Conservation (phyloP, 2,888 invertebrate species). For the Archips xylosteana region DNA sequence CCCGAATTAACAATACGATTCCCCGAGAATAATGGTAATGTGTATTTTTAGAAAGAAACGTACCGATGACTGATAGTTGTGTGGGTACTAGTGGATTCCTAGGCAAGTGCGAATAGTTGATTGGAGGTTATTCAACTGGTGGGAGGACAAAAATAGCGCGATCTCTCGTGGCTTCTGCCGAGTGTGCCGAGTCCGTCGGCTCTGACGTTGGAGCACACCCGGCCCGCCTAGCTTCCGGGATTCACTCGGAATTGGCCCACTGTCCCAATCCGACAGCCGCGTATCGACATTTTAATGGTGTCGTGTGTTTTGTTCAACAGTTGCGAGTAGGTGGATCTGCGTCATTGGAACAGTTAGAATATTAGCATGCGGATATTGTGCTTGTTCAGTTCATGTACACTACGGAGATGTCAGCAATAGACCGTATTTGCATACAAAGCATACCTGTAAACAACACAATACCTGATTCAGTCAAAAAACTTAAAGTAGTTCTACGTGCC, state of each 20-base stretch:
- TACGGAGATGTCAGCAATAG: conserved; percentile 5
- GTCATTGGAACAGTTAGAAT: conserved; percentile 26
- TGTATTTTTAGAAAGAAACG: conserved; percentile 7
- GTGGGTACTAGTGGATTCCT: conserved; percentile 61
- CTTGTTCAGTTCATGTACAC: conserved; percentile 1
- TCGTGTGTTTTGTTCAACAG: conserved; percentile 35
- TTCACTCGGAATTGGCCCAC: conserved; percentile 60
- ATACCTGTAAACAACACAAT: not conserved
- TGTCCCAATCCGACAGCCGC: conserved; percentile 51
- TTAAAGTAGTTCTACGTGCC: not conserved
- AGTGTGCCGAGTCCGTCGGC: conserved; percentile 52
- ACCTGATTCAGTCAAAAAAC: not conserved
- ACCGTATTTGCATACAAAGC: conserved; percentile 11
- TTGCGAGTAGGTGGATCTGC: conserved; percentile 32
- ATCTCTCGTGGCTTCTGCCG: conserved; percentile 62
- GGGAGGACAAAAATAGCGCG: conserved; percentile 79
- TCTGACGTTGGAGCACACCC: conserved; percentile 55
- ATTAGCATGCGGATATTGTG: conserved; percentile 25
- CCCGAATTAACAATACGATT: conserved; percentile 1
- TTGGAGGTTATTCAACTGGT: conserved; percentile 85
- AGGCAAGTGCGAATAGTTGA: conserved; percentile 84
- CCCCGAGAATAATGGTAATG: conserved; percentile 5
- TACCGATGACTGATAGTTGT: conserved; percentile 23
- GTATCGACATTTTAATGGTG: conserved; percentile 25
- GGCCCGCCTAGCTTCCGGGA: conserved; percentile 72